Evolutionary conservation across 2,113 vertebrate genomes (phyloP), one percentile per base, ranked within the genome.

Genomic region (Prietella phreatophila): DNA sequence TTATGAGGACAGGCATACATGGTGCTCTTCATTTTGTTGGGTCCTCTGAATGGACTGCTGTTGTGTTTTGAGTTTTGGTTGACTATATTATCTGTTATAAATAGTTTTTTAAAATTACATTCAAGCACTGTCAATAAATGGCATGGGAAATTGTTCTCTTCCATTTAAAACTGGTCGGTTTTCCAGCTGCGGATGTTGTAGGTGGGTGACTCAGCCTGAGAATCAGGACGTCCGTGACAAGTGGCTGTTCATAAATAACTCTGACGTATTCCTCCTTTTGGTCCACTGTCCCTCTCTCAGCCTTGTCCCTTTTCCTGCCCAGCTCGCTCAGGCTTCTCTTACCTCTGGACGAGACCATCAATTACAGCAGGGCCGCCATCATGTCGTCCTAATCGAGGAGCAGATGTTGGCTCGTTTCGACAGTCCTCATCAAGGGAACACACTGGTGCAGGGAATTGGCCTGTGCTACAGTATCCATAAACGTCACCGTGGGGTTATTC

Each of bases 171-270:
- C n/a, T 2, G 30, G 91, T 78, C 80, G 83, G 88, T 91, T 84
- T 81, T 69, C 78, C 58, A 80, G 92, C 92, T 89, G 8, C 84
- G 91, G 91, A 93, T 91, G 90, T 91, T 63, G 73, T 92, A 92
- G 93, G 92, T 91, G 92, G 94, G 95, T 93, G 93, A 92, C 89
- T 95, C 93, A 94, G 88, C 67, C 90, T 93, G 92, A 93, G 93
- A 88, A 90, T 92, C 95, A 94, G 94, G 91, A 90, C 42, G 93
- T 92, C 91, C 85, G 91, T 94, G 95, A 95, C 94, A 95, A 94
- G 94, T 95, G 92, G 91, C 93, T 95, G 93, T 94, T 93, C 94
- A 94, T 93, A 95, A 95, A 95, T 96, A 95, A 95, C 93, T 93
- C 88, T 92, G 93, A 94, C 93, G 2, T 84, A 69, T 87, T 67